Conservation (phyloP, 2,113 vertebrate genomes). For the Cricetomys ansorgei region DNA sequence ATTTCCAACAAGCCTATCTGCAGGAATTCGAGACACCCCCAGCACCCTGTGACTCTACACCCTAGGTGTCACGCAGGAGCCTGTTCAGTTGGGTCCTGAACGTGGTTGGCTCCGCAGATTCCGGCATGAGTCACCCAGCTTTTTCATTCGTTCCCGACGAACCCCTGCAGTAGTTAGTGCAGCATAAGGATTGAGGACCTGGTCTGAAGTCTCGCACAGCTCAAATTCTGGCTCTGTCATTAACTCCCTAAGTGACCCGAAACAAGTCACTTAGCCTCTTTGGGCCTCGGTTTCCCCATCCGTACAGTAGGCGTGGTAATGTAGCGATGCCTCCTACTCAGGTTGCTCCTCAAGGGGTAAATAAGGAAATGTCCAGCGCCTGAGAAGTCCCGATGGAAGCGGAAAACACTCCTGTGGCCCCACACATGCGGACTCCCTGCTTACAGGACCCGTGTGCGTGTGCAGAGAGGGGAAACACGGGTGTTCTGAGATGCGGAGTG, state of each 20-base stretch:
- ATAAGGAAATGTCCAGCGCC: background rate
- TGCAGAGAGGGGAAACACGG: no score
- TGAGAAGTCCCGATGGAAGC: fast-evolving
- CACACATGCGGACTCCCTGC: background rate
- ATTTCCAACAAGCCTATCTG: background rate
- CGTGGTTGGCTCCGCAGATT: background rate
- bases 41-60: background rate
- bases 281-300: background rate
- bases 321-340: background rate
- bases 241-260: background rate
- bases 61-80: fast-evolving
- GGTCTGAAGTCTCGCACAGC: background rate
- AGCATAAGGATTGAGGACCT: background rate
- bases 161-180: fast-evolving
- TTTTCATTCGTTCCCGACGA: no score
- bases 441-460: no score
- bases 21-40: no score
- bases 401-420: no score
- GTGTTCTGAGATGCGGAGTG: background rate
- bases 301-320: no score
- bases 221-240: background rate
- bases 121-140: fast-evolving
- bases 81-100: background rate
- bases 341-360: background rate
- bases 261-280: background rate